phyloP scores from a whole-genome alignment of 1,140 invertebrate species.

The Camponotus vicinus region DNA sequence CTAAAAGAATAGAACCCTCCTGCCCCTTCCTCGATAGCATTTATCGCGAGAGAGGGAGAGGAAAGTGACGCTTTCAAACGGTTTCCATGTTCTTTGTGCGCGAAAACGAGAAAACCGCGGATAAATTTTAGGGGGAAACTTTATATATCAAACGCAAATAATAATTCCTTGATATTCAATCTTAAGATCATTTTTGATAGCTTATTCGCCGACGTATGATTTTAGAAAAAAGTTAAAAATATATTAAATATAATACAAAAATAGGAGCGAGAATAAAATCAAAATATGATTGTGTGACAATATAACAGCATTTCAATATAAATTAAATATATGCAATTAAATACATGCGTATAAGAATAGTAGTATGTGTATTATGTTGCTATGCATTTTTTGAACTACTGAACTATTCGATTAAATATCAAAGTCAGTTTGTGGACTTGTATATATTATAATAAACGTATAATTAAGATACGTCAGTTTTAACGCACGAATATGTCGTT shows the following conservation, averaged over 20 bases:
- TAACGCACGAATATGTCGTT: conserved; percentile 31
- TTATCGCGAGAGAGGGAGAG: conserved; percentile 18
- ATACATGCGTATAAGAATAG: no score
- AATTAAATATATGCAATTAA: conserved; percentile 5
- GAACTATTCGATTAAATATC: conserved; percentile 30
- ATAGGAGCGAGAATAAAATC: not conserved
- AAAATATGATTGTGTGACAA: not conserved
- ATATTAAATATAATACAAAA: not conserved
- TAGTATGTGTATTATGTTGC: not conserved
- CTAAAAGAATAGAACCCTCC: conserved; percentile 52
- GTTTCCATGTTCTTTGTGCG: conserved; percentile 32
- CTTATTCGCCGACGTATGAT: not conserved
- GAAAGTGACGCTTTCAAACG: conserved; percentile 39
- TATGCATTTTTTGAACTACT: not conserved
- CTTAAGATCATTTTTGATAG: conserved; percentile 4
- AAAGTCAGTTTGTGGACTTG: not conserved
- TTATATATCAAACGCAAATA: conserved; percentile 22
- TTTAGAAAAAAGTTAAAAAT: conserved; percentile 1
- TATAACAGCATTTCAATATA: not conserved
- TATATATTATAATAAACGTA: conserved; percentile 1
- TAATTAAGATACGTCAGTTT: conserved; percentile 56
- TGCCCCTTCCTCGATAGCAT: conserved; percentile 29
- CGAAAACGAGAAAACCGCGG: conserved; percentile 68
- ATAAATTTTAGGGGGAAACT: not conserved
- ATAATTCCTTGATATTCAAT: conserved; percentile 20